Evolutionary conservation across 1,140 invertebrate genomes (phyloP).

Genomic region (Cyclargus thomasi): DNA sequence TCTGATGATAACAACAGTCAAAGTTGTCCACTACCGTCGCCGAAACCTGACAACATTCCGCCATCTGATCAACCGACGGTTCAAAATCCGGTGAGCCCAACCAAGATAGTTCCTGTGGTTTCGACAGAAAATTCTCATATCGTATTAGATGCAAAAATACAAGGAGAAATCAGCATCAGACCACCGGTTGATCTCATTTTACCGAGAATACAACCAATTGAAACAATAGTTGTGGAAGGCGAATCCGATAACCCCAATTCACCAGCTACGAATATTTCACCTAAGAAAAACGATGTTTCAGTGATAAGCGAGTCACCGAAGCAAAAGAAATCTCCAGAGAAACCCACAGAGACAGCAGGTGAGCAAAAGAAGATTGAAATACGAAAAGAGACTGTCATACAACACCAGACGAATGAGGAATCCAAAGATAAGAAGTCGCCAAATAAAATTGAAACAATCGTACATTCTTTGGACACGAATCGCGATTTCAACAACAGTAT

Average conservation of each 20-base stretch:
- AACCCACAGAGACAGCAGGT: constrained; percentile 32
- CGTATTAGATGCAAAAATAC: constrained; percentile 53
- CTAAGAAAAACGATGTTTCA: constrained; percentile 56
- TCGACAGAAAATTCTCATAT: constrained; percentile 67
- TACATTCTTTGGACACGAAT: constrained; percentile 55
- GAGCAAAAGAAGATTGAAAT: constrained; percentile 57
- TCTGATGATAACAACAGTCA: constrained; percentile 72
- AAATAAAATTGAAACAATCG: constrained; percentile 60
- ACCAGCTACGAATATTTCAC: constrained; percentile 42
- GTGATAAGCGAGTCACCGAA: constrained; percentile 57
- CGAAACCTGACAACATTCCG: constrained; percentile 43
- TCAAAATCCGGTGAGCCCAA: constrained; percentile 40
- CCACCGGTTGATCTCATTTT: constrained; percentile 50
- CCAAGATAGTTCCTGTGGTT: constrained; percentile 65
- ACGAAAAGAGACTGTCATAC: constrained; percentile 67
- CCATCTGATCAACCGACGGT: constrained; percentile 46
- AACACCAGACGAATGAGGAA: constrained; percentile 59
- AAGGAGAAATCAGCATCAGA: constrained; percentile 22
- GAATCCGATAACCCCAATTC: constrained; percentile 55
- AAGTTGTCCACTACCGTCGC: constrained; percentile 65
- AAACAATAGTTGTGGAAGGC: constrained; percentile 60
- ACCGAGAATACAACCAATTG: constrained; percentile 56
- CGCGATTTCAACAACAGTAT: constrained; percentile 40
- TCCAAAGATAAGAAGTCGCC: constrained; percentile 60
- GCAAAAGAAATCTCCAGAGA: constrained; percentile 52